These are phyloP conservation scores for Streptopelia turtur DNA, from an alignment of 2,797 vertebrate species.

Conservation along the genomic window DNA sequence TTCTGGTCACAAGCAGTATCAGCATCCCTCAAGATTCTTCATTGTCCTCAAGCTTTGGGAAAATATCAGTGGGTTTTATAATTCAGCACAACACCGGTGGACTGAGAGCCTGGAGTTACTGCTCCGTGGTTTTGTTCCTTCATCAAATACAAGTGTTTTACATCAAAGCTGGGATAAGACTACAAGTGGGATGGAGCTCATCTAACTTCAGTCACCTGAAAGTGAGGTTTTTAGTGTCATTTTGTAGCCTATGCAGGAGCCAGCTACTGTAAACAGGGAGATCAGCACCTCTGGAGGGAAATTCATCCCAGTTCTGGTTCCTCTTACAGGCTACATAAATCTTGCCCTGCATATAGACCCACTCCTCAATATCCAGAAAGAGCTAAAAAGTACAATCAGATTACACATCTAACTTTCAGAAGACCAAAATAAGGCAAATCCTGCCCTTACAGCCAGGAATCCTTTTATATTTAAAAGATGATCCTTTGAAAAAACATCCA, in stretches of 20 bases:
- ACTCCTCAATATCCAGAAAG: neutral
- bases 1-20: neutral
- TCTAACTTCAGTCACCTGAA: neutral
- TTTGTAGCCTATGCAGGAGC: neutral
- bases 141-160: neutral
- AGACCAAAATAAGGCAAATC: neutral
- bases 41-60: neutral
- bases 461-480: neutral
- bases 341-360: neutral
- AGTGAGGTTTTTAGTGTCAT: neutral
- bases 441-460: neutral
- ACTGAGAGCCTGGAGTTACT: neutral
- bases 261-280: neutral
- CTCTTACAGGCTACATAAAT: neutral
- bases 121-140: neutral
- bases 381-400: neutral
- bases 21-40: neutral
- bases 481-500: neutral
- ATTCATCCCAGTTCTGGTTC: neutral
- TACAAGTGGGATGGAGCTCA: neutral
- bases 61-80: neutral
- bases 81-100: neutral
- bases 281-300: neutral
- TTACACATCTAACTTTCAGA: neutral
- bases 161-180: neutral